phyloP scores from a whole-genome alignment of 2,888 invertebrate genomes.

The Dichetophora obliterata region DNA sequence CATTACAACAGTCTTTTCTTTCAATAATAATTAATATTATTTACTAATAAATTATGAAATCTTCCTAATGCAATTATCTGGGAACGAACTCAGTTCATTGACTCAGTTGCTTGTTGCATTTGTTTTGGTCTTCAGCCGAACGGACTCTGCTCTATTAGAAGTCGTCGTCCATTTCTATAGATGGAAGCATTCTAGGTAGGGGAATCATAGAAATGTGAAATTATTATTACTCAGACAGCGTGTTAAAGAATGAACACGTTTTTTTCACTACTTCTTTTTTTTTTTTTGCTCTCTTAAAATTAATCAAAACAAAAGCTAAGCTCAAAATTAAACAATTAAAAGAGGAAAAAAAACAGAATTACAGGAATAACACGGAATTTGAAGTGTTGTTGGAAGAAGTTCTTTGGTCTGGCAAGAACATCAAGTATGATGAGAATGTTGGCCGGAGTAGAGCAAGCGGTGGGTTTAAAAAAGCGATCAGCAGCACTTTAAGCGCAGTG shows the following conservation, averaged over 20 bases:
- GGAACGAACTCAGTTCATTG: slow-evolving; percentile 10
- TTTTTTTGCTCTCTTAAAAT: slow-evolving; percentile 4
- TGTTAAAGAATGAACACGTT: slow-evolving; percentile 16
- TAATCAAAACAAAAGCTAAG: slow-evolving; percentile 28
- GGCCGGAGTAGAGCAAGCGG: background rate
- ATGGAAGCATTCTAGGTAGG: background rate
- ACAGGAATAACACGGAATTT: background rate
- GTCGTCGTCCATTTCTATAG: background rate
- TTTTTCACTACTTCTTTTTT: background rate
- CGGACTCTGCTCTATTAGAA: slow-evolving; percentile 11
- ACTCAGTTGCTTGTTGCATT: slow-evolving; percentile 18
- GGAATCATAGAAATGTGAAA: background rate
- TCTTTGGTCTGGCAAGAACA: background rate
- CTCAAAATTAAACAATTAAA: slow-evolving; percentile 37
- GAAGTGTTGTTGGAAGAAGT: background rate
- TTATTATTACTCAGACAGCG: slow-evolving; percentile 12
- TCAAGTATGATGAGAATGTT: too few species aligned
- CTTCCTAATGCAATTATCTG: slow-evolving; percentile 15
- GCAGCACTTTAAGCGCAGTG: slow-evolving; percentile 26
- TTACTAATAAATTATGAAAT: slow-evolving; percentile 36
- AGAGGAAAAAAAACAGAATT: background rate
- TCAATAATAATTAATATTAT: slow-evolving; percentile 29
- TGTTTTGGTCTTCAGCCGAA: background rate
- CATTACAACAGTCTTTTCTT: background rate
- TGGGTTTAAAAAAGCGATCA: background rate